Base-by-base conservation (phyloP, 2,888 invertebrate species). In the Cephus nigrinus region DNA sequence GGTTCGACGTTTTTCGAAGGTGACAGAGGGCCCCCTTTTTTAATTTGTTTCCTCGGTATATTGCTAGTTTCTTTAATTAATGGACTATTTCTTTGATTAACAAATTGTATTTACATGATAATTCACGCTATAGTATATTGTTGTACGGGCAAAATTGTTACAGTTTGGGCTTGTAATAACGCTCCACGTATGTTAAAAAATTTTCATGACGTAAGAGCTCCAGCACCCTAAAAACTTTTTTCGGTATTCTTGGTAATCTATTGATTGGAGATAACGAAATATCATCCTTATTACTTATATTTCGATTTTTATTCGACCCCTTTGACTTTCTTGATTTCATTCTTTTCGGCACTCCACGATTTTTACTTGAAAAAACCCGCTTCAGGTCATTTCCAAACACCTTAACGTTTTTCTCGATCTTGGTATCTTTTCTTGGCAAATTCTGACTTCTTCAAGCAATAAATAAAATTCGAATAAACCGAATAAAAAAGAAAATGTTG, bases 1-100 rank as follows among this genome's bases (percentile, higher is more conserved):
- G 87, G 84, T 90, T 91, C 90, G 90, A 90, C 89, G 90, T 90
- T 84, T 89, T 89, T 84, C 90, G 90, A 89, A 91, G 90, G 90
- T 91, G 87, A 87, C 82, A 36, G 36, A 12, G 36, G 82, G 74
- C 0, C 9, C 40, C 40, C 40, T 23, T 9, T 5, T 55, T 55
- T 23, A 55, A 55, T 55, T 55, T 55, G 2, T 23, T 55, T 23
- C 5, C 40, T 55, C 23, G 23, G 23, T 23, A 23, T 55, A 9
- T 23, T 55, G 40, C 40, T 55, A 55, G 40, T 55, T 5, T 23
- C 23, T 15, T 55, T 23, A 55, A 55, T 55, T 15, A 23, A 23
- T 23, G 2, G 23, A 55, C 40, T 15, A 12, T 4, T 4, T 55
- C 2, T 5, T 55, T 55, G 23, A 23, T 55, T 55, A 5, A 5